These are phyloP conservation scores for Sinodicranocentrus sp. DNA, from an alignment of 2,888 invertebrate genomes.

Conservation along the genomic window DNA sequence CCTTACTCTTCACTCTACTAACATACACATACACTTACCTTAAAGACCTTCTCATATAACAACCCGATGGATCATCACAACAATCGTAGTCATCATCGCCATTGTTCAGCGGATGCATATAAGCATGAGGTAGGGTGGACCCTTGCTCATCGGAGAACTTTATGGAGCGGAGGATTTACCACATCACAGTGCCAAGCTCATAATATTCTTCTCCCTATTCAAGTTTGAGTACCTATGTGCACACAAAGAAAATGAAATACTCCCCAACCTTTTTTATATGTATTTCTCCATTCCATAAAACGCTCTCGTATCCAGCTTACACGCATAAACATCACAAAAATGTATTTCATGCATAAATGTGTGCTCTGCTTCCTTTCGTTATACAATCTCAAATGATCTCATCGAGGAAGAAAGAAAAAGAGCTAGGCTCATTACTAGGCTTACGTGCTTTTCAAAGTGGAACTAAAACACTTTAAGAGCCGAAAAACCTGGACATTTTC, in stretches of 20 bases:
- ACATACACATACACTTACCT: not conserved
- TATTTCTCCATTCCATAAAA: not conserved
- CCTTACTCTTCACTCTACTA: too few relatives aligned
- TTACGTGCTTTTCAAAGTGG: constrained; percentile 43
- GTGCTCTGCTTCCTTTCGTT: constrained; percentile 4
- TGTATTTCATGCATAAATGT: constrained; percentile 11
- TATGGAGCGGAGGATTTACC: constrained; percentile 19
- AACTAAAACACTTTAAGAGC: constrained; percentile 28
- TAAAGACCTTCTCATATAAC: not conserved
- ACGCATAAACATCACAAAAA: constrained; percentile 19
- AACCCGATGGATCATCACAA: constrained; percentile 20
- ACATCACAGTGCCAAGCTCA: not conserved
- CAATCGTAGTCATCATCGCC: constrained; percentile 15
- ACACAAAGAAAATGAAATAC: constrained; percentile 11
- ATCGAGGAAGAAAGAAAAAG: not conserved
- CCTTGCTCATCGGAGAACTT: not conserved
- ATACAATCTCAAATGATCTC: not conserved
- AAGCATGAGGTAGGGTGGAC: constrained; percentile 20
- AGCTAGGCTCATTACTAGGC: constrained; percentile 44
- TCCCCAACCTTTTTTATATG: constrained; percentile 4
- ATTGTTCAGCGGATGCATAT: constrained; percentile 1
- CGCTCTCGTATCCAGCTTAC: constrained; percentile 9
- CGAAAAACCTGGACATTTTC: constrained; percentile 21
- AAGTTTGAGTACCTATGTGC: too few relatives aligned
- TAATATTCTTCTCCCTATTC: too few relatives aligned